Evolutionary conservation across 2,888 invertebrate genomes (phyloP).

Genomic region (Spilosoma lubricipeda): DNA sequence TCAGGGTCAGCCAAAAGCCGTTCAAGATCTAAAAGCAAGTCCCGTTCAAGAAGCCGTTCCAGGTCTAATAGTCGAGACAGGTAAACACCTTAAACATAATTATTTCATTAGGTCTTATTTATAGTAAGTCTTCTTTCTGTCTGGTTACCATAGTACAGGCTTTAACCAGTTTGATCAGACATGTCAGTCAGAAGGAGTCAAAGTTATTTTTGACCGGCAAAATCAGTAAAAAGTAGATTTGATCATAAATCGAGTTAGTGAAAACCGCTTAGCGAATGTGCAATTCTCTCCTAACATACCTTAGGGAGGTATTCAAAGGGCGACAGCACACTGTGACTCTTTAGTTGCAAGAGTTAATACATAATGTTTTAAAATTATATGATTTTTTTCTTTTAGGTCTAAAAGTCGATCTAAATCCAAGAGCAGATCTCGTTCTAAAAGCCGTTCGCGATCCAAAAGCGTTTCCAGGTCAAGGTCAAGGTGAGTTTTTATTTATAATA

Average conservation of each 20-base stretch:
- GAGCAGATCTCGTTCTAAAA: constrained; percentile 59
- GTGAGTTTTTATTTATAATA: constrained; percentile 36
- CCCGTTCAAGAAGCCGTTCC: constrained; percentile 58
- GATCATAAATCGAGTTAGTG: too few species aligned
- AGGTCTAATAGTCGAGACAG: constrained; percentile 54
- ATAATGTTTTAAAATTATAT: background rate
- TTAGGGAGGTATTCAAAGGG: too few species aligned
- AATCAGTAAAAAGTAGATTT: background rate
- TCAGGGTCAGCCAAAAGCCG: constrained; percentile 70
- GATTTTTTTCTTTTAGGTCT: constrained; percentile 51
- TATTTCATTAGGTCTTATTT: background rate
- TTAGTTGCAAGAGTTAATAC: too few species aligned
- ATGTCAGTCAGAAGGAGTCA: too few species aligned
- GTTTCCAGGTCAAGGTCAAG: constrained; percentile 67
- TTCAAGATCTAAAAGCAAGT: constrained; percentile 67
- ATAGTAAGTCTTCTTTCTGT: background rate
- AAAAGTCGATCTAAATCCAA: constrained; percentile 54
- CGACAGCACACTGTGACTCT: too few species aligned
- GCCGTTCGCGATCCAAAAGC: constrained; percentile 64
- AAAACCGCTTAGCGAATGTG: too few species aligned
- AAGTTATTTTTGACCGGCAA: background rate
- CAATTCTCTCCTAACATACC: too few species aligned
- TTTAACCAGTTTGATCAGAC: too few species aligned
- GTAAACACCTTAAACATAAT: constrained; percentile 6
- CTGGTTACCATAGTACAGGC: too few species aligned